phyloP scores from a whole-genome alignment of 2,113 vertebrate genomes.

The Trogon surrucura region DNA sequence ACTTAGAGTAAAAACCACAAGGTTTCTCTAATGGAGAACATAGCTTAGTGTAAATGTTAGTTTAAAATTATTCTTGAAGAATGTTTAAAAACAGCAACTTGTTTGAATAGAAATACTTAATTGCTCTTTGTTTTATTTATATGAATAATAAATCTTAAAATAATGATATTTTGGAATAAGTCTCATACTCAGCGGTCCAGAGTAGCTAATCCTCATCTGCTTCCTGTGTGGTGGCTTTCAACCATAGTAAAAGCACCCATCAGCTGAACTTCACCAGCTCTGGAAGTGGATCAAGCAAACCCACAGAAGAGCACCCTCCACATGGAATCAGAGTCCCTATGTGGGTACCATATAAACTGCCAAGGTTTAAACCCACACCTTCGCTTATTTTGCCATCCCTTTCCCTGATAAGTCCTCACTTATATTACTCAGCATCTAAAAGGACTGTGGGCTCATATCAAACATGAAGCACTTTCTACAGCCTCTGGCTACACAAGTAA shows the following conservation, averaged over 20 bases:
- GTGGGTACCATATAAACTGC: not conserved
- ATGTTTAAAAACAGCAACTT: not conserved
- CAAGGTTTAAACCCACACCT: not conserved
- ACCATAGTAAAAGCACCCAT: not conserved
- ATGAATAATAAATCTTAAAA: not conserved
- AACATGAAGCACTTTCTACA: not conserved
- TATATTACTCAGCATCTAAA: not conserved
- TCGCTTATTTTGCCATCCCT: not conserved
- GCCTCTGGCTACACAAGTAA: not conserved
- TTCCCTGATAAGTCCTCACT: not conserved
- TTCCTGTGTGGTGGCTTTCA: not conserved
- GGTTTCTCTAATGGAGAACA: not conserved
- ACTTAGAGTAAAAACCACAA: not conserved
- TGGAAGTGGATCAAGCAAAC: not conserved
- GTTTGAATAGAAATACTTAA: not conserved
- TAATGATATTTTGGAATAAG: not conserved
- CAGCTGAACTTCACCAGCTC: not conserved
- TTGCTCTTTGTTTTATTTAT: not conserved
- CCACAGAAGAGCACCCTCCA: not conserved
- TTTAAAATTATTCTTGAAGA: not conserved
- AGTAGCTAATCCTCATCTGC: not conserved
- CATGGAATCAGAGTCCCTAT: not conserved
- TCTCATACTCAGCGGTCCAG: not conserved
- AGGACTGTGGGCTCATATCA: not conserved
- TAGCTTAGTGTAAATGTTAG: not conserved